These are phyloP conservation scores for Tiphia femorata DNA, from an alignment of 2,888 invertebrate genomes.

Conservation along the genomic window DNA sequence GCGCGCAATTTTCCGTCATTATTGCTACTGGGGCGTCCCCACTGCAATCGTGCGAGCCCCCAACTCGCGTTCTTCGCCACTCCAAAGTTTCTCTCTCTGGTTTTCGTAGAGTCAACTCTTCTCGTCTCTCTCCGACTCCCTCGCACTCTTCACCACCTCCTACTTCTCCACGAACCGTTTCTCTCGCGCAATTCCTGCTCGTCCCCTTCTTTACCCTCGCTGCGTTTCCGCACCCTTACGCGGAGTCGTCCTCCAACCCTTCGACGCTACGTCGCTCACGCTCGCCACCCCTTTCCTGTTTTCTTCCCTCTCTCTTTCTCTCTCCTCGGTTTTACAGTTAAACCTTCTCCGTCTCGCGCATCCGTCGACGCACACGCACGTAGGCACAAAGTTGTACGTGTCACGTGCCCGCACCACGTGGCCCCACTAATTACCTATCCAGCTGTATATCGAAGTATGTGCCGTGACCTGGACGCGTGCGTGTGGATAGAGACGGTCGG, in stretches of 20 bases:
- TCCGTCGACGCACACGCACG: slow-evolving; percentile 31
- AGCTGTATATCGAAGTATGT: slow-evolving; percentile 31
- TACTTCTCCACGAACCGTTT: slow-evolving; percentile 16
- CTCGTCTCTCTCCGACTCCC: slow-evolving; percentile 9
- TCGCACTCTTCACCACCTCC: slow-evolving; percentile 21
- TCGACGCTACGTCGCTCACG: too few species aligned
- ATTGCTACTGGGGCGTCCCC: slow-evolving; percentile 30
- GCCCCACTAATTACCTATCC: slow-evolving; percentile 49
- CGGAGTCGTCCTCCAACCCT: too few species aligned
- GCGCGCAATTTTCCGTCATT: slow-evolving; percentile 63
- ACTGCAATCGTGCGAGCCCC: too few species aligned
- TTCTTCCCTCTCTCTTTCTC: too few species aligned
- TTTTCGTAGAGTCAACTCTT: too few species aligned
- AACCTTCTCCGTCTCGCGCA: slow-evolving; percentile 20
- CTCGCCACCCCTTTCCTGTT: too few species aligned
- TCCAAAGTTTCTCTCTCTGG: too few species aligned
- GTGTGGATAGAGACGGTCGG: neutral
- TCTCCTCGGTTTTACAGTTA: too few species aligned
- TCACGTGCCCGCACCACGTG: slow-evolving; percentile 41
- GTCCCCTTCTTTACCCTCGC: too few species aligned
- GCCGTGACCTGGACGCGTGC: slow-evolving; percentile 16
- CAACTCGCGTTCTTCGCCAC: neutral
- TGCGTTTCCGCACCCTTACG: too few species aligned
- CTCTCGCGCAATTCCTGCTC: slow-evolving; percentile 6
- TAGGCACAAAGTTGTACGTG: slow-evolving; percentile 13